Evolutionary conservation across 2,113 vertebrate species (phyloP), one percentile per base, ranked within the genome.

Genomic region (Anthoscopus minutus): DNA sequence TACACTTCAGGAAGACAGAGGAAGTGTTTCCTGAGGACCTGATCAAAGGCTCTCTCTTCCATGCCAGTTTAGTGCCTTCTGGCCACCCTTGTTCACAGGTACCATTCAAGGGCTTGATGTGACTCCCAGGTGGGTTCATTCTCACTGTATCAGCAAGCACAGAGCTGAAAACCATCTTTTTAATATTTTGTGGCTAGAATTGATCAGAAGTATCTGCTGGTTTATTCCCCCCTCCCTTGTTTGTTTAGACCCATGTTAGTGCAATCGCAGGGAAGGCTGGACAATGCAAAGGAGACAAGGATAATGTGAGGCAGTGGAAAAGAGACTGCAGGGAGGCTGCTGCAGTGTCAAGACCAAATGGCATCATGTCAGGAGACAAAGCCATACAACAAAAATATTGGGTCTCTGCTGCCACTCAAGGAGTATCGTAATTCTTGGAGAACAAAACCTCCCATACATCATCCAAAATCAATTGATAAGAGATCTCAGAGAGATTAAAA

Each of bases 381-480:
- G 87, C 47, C 42, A 24, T 70, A 60, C 54, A 57, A 83, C 86
- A 94, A 93, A 94, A 89, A 93, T 69, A 83, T 37, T 94, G n/a
- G 57, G 47, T 92, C 67, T 97, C 72, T 86, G 77, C 79, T 96
- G 88, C 66, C 80, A 69, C 8, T 93, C 3, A 37, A 97, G 93
- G 79, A 56, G 89, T 88, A 62, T 92, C 15, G 4, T 95, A 92
- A 94, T 95, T 97, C 94, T 95, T 90, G 58, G 77, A 91, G 84
- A 96, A 95, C 94, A 96, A 97, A 96, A 96, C 57, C 74, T 62
- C 89, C n/a, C 71, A 64, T 97, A 86, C 92, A 93, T 98, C 95
- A 97, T 65, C 60, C 28, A 5, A 95, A 96, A 96, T 97, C 94
- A 96, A 95, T 87, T 97, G 95, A 94, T 97, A 96, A 96, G 92